Evolutionary conservation across 1,140 invertebrate genomes (phyloP), one percentile per base, ranked within the genome.

Genomic region (Rhynchophorus ferrugineus): DNA sequence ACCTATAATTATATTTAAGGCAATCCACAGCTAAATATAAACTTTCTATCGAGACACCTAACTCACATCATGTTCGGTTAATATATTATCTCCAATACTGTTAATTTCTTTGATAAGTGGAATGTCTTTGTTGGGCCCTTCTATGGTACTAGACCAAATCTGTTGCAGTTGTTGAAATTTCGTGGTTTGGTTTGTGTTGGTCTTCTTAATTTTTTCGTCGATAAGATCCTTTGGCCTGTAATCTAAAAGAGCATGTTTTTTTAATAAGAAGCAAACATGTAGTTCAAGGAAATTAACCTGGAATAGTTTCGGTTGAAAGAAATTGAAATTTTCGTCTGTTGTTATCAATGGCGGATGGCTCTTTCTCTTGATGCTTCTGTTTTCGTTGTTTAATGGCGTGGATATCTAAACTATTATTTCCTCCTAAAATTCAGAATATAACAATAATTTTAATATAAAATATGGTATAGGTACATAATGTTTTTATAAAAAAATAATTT

Each of bases 261-360:
- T 29, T 7, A 24, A 45, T 1, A 14, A 11, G 11, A 33, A 33
- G 35, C 16, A 37, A 5, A 8, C 3, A 41, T 13, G 7, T 41
- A 41, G 9, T 41, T 11, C n/a, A 36, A 36, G 3, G n/a, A 46
- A 17, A 36, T 21, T 36, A 39, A 54, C 51, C 51, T 24, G 87
- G 85, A 44, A 85, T 80, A 9, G 87, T 90, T 73, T 87, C 84
- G 2, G 83, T 80, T 16, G 85, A 83, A 1, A 91, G 74, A 69
- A 91, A 91, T 1, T 85, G 84, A 69, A 89, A 89, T 72, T 91
- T 91, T 71, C 82, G 84, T 58, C 85, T 81, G 61, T 85, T 89
- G 70, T 90, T 90, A 7, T 82, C 74, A 3, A 61, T 21, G 0
- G 59, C 52, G 19, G 57, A 48, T 7, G 58, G 62, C 47, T 46